Base-by-base conservation (phyloP, 2,888 invertebrate species). In the Acanthosepion pharaonis region DNA sequence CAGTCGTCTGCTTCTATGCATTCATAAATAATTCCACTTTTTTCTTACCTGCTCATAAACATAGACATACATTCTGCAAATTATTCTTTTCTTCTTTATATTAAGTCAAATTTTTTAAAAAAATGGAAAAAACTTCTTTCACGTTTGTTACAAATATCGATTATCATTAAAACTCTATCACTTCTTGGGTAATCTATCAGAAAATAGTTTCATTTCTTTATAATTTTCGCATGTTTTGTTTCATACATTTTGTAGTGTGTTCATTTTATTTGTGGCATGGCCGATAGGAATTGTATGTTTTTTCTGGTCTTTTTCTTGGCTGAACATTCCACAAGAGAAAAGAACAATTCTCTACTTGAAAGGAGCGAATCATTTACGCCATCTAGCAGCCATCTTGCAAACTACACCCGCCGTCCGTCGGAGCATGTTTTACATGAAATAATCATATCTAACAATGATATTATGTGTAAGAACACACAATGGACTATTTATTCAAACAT, bases 131-230 rank as follows among this genome's bases (percentile, higher is more conserved):
- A 33, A 78, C 11, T n/a, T 18, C 78, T 18, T 18, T 11, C 18
- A 33, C n/a, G 11, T 78, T 78, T 33, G 78, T 78, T 78, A 33
- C 78, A 33, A 78, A 33, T 78, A 78, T 78, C 78, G 78, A 78
- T 78, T 78, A 78, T 15, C 78, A 78, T 78, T 78, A 78, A 78
- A 78, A 78, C n/a, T 11, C 23, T n/a, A 78, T 78, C 78, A 78
- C 78, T 78, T 33, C n/a, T 78, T 78, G 78, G 78, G 78, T 78
- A 78, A 78, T 78, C 78, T 78, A 78, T 78, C 78, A 78, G 78
- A 78, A 78, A 78, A 78, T 78, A 78, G 78, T 78, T 78, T 78
- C 78, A 78, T 78, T 78, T 78, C n/a, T 78, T 78, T 78, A 78
- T n/a, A n/a, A 78, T n/a, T 78, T 78, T 78, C 33, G n/a, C 78